phyloP scores from a whole-genome alignment of 2,797 vertebrate species.

The Gallinago stenura region DNA sequence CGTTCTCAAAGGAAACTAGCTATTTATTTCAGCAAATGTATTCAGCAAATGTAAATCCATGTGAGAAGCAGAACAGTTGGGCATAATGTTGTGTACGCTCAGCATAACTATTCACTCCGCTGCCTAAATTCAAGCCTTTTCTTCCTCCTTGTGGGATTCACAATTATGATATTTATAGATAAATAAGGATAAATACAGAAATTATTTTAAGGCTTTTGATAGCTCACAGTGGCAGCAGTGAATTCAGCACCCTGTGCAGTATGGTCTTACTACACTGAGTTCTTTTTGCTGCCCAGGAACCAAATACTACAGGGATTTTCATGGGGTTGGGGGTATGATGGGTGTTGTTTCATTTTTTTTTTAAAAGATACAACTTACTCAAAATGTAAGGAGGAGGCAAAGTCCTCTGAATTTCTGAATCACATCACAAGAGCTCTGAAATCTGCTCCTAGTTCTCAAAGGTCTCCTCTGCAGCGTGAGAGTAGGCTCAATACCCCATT shows the following conservation, averaged over 20 bases:
- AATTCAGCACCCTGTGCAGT: background rate
- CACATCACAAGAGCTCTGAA: rapidly evolving
- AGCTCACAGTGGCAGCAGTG: background rate
- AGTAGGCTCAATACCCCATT: background rate
- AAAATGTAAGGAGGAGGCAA: background rate
- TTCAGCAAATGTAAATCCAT: conserved; percentile 58
- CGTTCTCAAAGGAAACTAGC: conserved; percentile 31
- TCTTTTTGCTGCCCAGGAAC: background rate
- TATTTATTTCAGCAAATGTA: conserved; percentile 63
- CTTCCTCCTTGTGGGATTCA: background rate
- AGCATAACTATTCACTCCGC: background rate
- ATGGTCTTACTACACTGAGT: background rate
- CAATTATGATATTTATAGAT: conserved; percentile 43
- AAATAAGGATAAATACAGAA: conserved; percentile 19
- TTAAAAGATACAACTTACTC: background rate
- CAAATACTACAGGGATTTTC: background rate
- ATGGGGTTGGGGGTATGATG: background rate
- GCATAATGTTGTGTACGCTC: background rate
- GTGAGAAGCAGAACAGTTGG: conserved; percentile 28
- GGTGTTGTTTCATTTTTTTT: background rate
- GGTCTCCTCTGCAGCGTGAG: background rate
- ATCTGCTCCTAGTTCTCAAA: background rate
- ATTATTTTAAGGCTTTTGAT: conserved; percentile 25
- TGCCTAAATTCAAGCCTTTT: conserved; percentile 7
- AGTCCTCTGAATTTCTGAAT: background rate